Evolutionary conservation across 1,140 invertebrate genomes (phyloP), one percentile per base, ranked within the genome.

Genomic region (Pachypeltis micranthus): DNA sequence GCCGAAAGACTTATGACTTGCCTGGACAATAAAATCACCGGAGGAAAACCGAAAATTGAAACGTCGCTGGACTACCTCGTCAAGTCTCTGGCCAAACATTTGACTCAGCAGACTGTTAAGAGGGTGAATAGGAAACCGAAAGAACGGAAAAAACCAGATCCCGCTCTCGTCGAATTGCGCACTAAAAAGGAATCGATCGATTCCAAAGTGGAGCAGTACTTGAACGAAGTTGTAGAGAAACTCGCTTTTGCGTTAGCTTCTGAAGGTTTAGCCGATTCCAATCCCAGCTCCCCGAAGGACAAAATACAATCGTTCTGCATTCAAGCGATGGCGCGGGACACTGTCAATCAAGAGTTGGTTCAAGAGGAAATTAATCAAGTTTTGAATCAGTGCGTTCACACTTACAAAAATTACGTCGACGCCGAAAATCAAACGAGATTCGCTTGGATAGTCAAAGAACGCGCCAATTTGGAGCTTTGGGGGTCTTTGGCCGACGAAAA

Each of bases 331-430:
- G 85, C 85, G 1, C 80, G 84, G 64, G 83, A 88, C 69, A 80
- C 82, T 0, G 81, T 87, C 1, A 85, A 83, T 67, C 79, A 82
- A 21, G 85, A 87, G 70, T 73, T 88, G 1, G 82, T 87, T 14
- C 84, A 86, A 67, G 81, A 82, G 0, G 85, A 88, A 72, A 83
- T 88, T 61, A 80, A 83, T 16, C 83, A 87, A 64, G 83, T 86
- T 2, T 79, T 88, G 65, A 76, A 78, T 59, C 77, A 82, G 19
- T 84, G 82, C 65, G 83, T 83, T 7, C 81, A 83, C 66, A 72
- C 81, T 14, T 86, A 85, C 67, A 83, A 83, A 63, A 75, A 77
- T 34, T 76, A 77, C 63, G 60, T 78, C 2, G 65, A 67, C 28
- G 61, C 23, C 21, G 71, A 73, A 54, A 68, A 70, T 58, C 66